phyloP scores from a whole-genome alignment of 2,113 vertebrate species.

The Nestor notabilis region DNA sequence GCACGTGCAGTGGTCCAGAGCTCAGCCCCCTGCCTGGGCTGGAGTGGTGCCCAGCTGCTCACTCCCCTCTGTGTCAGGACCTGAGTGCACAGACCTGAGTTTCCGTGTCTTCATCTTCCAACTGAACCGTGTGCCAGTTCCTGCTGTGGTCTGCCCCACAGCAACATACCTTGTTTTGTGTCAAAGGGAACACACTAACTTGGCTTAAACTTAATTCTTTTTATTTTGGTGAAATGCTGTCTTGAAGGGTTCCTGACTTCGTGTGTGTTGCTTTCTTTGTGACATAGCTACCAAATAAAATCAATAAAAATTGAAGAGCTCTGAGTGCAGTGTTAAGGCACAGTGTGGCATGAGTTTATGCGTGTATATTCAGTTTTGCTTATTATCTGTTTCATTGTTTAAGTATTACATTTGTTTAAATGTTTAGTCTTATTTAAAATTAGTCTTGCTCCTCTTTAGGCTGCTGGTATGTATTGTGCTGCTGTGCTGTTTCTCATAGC shows the following conservation, averaged over 20 bases:
- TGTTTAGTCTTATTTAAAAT: background rate
- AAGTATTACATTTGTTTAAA: background rate
- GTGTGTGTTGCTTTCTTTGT: background rate
- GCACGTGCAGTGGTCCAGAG: accelerated
- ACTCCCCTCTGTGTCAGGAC: accelerated
- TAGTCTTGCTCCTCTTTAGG: background rate
- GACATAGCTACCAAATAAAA: background rate
- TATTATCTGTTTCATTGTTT: background rate
- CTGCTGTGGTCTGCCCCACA: background rate
- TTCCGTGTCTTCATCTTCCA: background rate
- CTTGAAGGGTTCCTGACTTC: background rate
- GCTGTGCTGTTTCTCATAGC: background rate
- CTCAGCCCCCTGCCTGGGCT: background rate
- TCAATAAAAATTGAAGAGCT: background rate
- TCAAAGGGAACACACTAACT: background rate
- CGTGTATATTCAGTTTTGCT: background rate
- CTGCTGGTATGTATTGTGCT: background rate
- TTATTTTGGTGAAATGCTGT: background rate
- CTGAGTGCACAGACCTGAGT: background rate
- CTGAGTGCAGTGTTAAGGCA: background rate
- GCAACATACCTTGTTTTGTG: background rate
- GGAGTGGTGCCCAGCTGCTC: background rate
- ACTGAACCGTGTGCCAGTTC: background rate
- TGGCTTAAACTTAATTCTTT: background rate
- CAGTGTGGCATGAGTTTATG: background rate